Conservation (phyloP, 2,888 invertebrate genomes). For the Chalcosyrphus nemorum region DNA sequence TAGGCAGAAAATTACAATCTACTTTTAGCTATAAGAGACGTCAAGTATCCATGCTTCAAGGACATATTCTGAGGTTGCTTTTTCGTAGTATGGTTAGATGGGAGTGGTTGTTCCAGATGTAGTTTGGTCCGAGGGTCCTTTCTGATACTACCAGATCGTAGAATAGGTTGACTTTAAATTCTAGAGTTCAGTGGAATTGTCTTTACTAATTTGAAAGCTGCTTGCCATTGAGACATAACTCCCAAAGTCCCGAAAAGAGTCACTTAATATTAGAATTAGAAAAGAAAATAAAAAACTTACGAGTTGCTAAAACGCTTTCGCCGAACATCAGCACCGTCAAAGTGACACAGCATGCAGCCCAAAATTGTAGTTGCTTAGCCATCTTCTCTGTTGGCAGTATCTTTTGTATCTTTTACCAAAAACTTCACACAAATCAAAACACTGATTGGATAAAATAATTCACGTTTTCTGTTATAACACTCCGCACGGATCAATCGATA, state of each 20-base stretch:
- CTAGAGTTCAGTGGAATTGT: no score
- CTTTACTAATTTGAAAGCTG: no score
- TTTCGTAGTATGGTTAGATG: no score
- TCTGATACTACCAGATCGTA: no score
- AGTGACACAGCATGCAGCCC: slow-evolving; percentile 23
- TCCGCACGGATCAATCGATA: slow-evolving; percentile 6
- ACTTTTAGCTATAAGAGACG: no score
- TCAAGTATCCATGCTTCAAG: no score
- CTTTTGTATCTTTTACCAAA: neutral
- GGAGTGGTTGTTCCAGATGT: no score
- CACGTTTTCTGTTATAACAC: neutral
- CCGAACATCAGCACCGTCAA: slow-evolving; percentile 45
- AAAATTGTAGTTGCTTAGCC: slow-evolving; percentile 16
- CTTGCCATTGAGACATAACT: no score
- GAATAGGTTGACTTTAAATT: no score
- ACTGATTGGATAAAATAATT: neutral
- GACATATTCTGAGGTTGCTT: no score
- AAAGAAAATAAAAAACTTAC: slow-evolving; percentile 36
- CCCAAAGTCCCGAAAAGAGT: neutral
- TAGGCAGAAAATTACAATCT: no score
- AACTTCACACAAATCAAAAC: neutral
- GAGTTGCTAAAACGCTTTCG: slow-evolving; percentile 57
- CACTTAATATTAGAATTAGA: neutral
- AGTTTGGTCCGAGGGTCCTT: no score
- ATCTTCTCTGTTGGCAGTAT: slow-evolving; percentile 22